These are phyloP conservation scores for Melanostigma gelatinosum DNA, from an alignment of 2,113 vertebrate genomes.

Conservation along the genomic window DNA sequence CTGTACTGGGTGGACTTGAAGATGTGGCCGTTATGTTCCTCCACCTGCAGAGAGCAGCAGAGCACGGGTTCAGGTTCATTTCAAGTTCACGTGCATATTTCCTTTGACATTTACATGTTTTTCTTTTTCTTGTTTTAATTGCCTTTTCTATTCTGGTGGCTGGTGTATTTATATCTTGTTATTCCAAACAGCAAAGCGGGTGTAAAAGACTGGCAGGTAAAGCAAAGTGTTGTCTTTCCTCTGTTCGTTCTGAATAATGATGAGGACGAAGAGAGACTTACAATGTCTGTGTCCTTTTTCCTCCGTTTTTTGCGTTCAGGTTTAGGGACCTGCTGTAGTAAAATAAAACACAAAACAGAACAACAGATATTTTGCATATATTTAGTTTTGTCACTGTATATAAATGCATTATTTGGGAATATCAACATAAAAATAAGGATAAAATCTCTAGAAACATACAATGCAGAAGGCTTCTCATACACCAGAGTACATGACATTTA, in stretches of 20 bases:
- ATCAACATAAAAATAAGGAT: background rate
- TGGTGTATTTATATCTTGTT: background rate
- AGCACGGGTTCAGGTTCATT: constrained; percentile 26
- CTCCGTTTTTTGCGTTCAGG: constrained; percentile 95
- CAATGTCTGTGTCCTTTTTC: constrained; percentile 95
- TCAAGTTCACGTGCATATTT: background rate
- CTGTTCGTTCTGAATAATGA: background rate
- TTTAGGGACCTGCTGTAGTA: constrained; percentile 85
- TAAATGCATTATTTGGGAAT: background rate
- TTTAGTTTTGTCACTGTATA: background rate
- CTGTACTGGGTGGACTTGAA: constrained; percentile 98
- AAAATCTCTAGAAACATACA: background rate
- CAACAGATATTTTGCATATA: background rate
- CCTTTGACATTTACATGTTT: background rate
- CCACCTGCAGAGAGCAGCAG: constrained; percentile 85
- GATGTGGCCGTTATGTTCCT: constrained; percentile 98
- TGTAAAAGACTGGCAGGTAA: background rate
- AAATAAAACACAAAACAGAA: background rate
- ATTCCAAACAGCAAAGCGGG: constrained; percentile 4
- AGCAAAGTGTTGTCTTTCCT: background rate
- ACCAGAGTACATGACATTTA: background rate
- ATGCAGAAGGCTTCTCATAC: background rate
- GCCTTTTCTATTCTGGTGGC: background rate
- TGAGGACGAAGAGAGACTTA: constrained; percentile 78
- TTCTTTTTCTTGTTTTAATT: background rate